Percentiles rank a stretch among this genome's conserved stretches.
Evolutionary conservation across 2,797 vertebrate species (phyloP).

Genomic region (Falco novaeseelandiae): DNA sequence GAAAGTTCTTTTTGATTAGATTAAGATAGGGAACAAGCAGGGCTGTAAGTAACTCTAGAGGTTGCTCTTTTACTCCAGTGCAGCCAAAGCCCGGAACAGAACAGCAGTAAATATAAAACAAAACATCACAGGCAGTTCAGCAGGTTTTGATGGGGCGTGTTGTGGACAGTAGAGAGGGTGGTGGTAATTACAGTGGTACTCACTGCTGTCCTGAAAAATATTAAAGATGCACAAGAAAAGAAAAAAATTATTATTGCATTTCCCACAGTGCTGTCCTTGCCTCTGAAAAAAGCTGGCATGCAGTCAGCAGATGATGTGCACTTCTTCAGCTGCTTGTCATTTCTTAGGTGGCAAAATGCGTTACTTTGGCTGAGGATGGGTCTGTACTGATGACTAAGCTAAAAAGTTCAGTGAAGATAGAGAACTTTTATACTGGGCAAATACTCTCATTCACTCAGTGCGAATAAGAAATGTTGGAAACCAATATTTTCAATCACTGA

Average conservation of each 20-base stretch:
- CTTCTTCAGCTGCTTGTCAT: neutral
- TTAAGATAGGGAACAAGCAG: neutral
- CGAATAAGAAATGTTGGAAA: neutral
- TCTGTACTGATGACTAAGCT: neutral
- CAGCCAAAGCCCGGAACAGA: neutral
- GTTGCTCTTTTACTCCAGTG: neutral
- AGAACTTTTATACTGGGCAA: neutral
- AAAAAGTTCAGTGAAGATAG: neutral
- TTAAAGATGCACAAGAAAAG: neutral
- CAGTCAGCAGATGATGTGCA: neutral
- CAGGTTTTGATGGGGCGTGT: neutral
- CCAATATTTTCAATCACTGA: neutral
- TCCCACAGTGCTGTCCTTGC: neutral
- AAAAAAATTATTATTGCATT: neutral
- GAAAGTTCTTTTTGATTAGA: neutral
- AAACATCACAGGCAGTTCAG: neutral
- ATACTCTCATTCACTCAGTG: neutral
- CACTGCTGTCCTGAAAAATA: neutral
- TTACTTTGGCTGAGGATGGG: neutral
- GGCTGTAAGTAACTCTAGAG: neutral
- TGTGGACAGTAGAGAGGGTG: neutral
- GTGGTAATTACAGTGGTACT: neutral
- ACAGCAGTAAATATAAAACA: neutral
- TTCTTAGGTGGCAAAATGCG: constrained; percentile 3
- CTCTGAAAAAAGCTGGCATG: neutral